These are phyloP conservation scores for Ispidina lecontei DNA, from an alignment of 2,797 vertebrate genomes.

Conservation along the genomic window DNA sequence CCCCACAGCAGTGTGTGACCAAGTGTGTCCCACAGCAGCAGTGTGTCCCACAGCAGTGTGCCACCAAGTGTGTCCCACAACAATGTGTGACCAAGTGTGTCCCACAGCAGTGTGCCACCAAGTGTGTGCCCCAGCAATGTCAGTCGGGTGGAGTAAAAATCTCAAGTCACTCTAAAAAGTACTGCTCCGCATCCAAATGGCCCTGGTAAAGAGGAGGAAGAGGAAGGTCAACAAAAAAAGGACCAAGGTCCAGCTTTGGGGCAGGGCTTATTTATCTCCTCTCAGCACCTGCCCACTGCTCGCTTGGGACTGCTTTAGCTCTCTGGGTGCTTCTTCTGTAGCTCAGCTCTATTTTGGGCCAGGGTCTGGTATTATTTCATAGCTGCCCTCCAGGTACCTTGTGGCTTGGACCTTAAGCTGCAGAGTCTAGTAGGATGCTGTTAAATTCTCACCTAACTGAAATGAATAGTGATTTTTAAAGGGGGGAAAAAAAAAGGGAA, in stretches of 20 bases:
- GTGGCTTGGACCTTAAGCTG: neutral
- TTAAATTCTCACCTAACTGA: neutral
- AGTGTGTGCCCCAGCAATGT: neutral
- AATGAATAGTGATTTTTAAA: no score
- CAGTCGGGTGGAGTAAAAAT: neutral
- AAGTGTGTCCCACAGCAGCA: neutral
- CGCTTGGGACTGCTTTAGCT: neutral
- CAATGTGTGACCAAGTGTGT: neutral
- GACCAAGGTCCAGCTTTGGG: neutral
- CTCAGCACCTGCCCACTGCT: fast-evolving
- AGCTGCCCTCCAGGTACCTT: neutral
- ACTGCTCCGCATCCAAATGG: constrained; percentile 1
- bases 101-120: neutral
- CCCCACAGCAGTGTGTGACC: neutral
- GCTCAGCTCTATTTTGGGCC: neutral
- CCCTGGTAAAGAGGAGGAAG: neutral
- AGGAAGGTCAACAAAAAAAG: neutral
- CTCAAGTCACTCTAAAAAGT: constrained; percentile 20
- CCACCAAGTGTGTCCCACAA: fast-evolving
- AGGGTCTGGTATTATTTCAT: neutral
- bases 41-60: neutral
- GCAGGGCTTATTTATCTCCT: neutral
- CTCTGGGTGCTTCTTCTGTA: neutral
- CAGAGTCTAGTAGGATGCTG: neutral
- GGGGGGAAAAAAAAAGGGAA: no score